Evolutionary conservation across 1,140 invertebrate genomes (phyloP).

Genomic region (Lanistes nyassanus): DNA sequence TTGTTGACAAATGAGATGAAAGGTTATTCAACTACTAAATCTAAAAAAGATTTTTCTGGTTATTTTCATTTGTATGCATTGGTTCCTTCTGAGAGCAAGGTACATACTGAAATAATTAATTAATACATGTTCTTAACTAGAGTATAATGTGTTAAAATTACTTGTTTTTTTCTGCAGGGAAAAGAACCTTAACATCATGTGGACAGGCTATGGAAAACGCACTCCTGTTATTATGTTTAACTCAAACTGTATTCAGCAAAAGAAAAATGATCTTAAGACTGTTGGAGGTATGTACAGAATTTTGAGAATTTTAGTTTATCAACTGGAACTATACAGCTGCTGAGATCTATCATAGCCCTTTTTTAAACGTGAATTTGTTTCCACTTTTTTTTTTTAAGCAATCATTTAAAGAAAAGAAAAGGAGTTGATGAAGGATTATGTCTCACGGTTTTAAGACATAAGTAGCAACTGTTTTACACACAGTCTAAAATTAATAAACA

Average conservation of each 20-base stretch:
- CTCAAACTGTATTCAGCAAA: constrained; percentile 54
- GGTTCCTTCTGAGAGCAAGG: too few relatives aligned
- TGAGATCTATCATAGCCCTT: too few relatives aligned
- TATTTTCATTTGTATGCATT: too few relatives aligned
- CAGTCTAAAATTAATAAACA: constrained; percentile 5
- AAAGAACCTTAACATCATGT: constrained; percentile 52
- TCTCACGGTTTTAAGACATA: not conserved
- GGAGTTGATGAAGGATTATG: not conserved
- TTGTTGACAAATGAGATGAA: too few relatives aligned
- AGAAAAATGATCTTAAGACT: constrained; percentile 51
- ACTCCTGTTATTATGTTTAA: constrained; percentile 62
- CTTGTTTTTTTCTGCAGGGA: constrained; percentile 2
- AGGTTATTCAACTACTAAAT: too few relatives aligned
- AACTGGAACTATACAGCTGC: too few relatives aligned
- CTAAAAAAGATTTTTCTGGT: too few relatives aligned
- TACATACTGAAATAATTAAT: too few relatives aligned
- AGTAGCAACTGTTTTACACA: constrained; percentile 12
- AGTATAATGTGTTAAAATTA: too few relatives aligned
- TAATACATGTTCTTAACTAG: too few relatives aligned
- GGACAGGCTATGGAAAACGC: constrained; percentile 64
- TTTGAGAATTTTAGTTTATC: not conserved
- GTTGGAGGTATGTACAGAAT: constrained; percentile 58
- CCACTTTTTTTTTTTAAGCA: not conserved
- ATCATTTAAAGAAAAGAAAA: not conserved
- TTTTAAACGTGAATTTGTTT: not conserved